These are phyloP conservation scores for Panthera uncia DNA, from an alignment of 2,113 vertebrate species.

Conservation along the genomic window DNA sequence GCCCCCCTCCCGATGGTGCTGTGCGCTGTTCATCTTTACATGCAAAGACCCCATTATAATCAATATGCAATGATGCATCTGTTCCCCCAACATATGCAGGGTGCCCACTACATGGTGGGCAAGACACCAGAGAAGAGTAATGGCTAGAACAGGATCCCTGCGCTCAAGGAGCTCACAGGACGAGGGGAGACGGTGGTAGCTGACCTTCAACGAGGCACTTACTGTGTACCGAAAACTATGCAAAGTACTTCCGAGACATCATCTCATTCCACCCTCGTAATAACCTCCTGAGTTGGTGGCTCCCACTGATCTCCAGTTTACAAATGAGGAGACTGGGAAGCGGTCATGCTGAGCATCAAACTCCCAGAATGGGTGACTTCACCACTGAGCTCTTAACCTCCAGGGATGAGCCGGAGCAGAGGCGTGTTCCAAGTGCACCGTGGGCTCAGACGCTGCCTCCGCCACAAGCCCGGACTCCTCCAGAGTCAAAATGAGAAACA, in stretches of 20 bases:
- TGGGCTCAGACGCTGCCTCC: neutral
- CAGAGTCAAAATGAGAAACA: neutral
- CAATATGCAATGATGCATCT: neutral
- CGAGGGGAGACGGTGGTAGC: fast-evolving
- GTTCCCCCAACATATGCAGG: neutral
- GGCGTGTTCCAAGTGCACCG: neutral
- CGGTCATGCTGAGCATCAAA: neutral
- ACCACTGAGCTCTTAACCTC: neutral
- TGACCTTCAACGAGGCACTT: neutral
- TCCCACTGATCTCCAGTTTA: neutral
- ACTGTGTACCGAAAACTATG: neutral
- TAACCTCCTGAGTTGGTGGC: neutral
- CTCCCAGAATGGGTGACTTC: neutral
- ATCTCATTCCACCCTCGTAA: neutral
- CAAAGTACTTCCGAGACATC: neutral
- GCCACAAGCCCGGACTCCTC: neutral
- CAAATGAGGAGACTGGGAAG: neutral
- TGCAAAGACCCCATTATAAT: neutral
- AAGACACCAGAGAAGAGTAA: neutral
- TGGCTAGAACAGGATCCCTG: neutral
- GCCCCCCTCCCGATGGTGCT: neutral
- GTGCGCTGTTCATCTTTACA: neutral
- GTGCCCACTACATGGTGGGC: neutral
- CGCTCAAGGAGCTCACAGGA: neutral
- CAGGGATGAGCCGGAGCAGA: neutral